phyloP scores from a whole-genome alignment of 2,888 invertebrate species.

The Philhelius pedissequus region DNA sequence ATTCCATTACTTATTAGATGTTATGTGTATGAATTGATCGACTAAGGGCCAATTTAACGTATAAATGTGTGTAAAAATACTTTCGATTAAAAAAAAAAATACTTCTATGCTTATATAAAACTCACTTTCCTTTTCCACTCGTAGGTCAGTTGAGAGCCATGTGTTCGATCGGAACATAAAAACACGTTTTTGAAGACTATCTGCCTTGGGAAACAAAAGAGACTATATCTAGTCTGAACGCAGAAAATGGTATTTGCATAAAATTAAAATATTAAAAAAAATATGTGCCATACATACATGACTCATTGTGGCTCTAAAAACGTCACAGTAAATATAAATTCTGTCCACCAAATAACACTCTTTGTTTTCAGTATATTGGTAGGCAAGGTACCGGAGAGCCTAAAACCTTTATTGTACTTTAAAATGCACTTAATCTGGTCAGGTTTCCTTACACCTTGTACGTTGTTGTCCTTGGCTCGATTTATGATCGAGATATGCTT shows the following conservation, averaged over 20 bases:
- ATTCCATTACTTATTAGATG: too few species aligned
- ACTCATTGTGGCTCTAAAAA: constrained; percentile 15
- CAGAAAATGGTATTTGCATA: constrained; percentile 6
- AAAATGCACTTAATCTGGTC: constrained; percentile 14
- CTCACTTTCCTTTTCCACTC: constrained; percentile 44
- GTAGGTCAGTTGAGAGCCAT: neutral
- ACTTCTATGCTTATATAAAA: too few species aligned
- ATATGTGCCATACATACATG: constrained; percentile 5
- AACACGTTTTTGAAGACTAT: constrained; percentile 29
- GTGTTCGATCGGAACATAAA: neutral
- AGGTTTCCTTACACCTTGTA: constrained; percentile 39
- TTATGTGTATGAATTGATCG: too few species aligned
- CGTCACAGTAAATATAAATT: neutral
- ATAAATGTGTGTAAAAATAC: too few species aligned
- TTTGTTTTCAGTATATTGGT: constrained; percentile 4
- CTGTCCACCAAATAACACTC: neutral
- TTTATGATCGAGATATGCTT: constrained; percentile 31
- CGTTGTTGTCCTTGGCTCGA: constrained; percentile 43
- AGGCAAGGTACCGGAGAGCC: neutral
- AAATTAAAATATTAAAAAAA: neutral
- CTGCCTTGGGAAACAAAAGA: constrained; percentile 6
- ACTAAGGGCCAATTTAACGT: too few species aligned
- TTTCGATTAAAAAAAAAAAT: too few species aligned
- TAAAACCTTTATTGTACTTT: neutral
- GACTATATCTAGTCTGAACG: neutral